Conservation (phyloP, 2,113 vertebrate genomes). For the Calyptomena viridis region DNA sequence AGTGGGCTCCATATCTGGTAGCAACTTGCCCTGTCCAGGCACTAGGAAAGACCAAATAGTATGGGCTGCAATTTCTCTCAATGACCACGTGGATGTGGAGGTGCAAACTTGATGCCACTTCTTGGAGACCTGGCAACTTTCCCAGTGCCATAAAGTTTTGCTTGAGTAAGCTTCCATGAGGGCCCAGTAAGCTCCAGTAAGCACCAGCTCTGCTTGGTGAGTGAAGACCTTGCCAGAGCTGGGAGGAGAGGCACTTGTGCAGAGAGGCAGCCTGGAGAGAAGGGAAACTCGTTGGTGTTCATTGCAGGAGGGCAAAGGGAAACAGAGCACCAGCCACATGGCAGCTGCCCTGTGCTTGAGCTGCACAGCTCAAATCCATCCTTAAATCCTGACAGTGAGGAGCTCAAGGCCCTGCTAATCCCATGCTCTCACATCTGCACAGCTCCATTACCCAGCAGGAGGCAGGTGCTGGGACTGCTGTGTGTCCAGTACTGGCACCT, state of each 20-base stretch:
- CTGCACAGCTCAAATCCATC: not conserved
- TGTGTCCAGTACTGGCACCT: not conserved
- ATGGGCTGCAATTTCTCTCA: not conserved
- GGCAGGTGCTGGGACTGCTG: not conserved
- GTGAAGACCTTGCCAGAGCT: not conserved
- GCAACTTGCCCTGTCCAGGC: not conserved
- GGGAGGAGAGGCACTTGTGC: not conserved
- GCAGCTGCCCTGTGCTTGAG: not conserved
- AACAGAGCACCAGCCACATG: accelerated
- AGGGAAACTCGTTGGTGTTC: not conserved
- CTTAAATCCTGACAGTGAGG: not conserved
- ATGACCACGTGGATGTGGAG: not conserved
- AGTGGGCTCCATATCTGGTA: not conserved
- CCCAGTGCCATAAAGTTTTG: not conserved
- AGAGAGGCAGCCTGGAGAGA: not conserved
- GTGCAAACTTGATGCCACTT: not conserved
- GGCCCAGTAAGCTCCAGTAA: not conserved
- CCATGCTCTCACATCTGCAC: not conserved
- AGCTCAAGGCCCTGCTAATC: not conserved
- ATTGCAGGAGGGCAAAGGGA: not conserved
- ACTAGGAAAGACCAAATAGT: not conserved
- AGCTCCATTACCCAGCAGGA: not conserved
- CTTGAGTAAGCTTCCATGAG: not conserved
- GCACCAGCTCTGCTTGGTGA: not conserved
- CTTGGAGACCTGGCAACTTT: not conserved